Evolutionary conservation across 2,888 invertebrate genomes (phyloP).

Genomic region (Pimpla rufipes): DNA sequence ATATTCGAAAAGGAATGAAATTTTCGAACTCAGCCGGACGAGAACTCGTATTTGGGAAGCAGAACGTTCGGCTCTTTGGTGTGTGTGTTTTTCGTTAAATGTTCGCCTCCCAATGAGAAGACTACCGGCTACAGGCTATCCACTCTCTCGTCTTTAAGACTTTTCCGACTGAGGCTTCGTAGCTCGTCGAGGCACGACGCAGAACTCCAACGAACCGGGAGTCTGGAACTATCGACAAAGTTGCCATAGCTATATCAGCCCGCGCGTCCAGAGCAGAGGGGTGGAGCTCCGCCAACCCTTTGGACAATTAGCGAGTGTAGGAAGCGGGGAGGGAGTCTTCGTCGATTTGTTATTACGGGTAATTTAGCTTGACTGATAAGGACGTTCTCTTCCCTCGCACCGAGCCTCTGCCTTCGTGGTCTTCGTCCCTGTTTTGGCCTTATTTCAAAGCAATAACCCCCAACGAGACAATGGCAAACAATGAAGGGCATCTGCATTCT

Average conservation of each 20-base stretch:
- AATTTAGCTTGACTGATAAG: conserved; percentile 68
- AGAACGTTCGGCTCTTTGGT: neutral
- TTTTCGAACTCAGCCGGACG: too few species aligned
- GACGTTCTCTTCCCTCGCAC: conserved; percentile 52
- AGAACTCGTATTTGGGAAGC: neutral
- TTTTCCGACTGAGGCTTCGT: conserved; percentile 25
- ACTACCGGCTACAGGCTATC: conserved; percentile 11
- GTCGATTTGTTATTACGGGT: conserved; percentile 69
- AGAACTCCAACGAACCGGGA: conserved; percentile 49
- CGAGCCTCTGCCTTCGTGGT: conserved; percentile 20
- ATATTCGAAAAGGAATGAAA: neutral
- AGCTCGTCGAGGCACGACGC: conserved; percentile 26
- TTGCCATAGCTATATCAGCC: conserved; percentile 50
- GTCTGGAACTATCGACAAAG: conserved; percentile 65
- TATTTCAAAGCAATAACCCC: conserved; percentile 5
- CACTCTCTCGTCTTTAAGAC: conserved; percentile 51
- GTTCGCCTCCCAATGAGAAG: neutral
- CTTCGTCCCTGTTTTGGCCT: conserved; percentile 32
- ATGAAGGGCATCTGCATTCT: conserved; percentile 9
- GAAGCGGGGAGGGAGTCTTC: conserved; percentile 22
- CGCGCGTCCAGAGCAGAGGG: neutral
- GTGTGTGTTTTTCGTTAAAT: neutral
- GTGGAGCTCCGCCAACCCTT: conserved; percentile 45
- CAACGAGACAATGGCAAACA: conserved; percentile 37
- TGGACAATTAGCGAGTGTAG: conserved; percentile 62